A percentile compares a stretch with the other conserved stretches of the same genome.
phyloP scores from a whole-genome alignment of 2,797 vertebrate genomes.

The Poeciliopsis gracilis region DNA sequence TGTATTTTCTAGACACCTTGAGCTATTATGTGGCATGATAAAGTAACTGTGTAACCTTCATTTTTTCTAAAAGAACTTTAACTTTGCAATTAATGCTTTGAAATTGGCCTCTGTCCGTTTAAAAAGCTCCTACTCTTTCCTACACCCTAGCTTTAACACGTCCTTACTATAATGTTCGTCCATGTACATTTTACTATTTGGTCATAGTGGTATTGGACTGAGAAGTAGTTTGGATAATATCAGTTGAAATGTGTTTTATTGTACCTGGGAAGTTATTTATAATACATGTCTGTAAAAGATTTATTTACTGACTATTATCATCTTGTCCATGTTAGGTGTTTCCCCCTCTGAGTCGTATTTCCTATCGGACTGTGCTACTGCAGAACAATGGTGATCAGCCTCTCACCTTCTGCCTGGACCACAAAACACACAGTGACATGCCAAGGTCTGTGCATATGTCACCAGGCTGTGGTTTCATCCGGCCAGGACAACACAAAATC shows the following conservation, averaged over 20 bases:
- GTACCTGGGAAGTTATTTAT: background rate
- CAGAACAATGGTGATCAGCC: constrained; percentile 82
- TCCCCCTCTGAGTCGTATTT: constrained; percentile 75
- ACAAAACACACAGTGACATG: constrained; percentile 50
- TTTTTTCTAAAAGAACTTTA: too few relatives aligned
- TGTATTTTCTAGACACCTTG: too few relatives aligned
- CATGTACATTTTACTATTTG: too few relatives aligned
- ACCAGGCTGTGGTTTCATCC: constrained; percentile 83
- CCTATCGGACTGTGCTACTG: constrained; percentile 84
- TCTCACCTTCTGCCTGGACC: constrained; percentile 83
- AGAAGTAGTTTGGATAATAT: too few relatives aligned
- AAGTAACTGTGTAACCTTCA: too few relatives aligned
- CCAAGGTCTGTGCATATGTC: constrained; percentile 71
- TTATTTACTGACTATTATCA: background rate
- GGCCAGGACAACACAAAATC: constrained; percentile 86
- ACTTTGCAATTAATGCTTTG: too few relatives aligned
- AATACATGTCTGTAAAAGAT: background rate
- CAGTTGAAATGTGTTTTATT: background rate
- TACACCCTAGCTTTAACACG: too few relatives aligned
- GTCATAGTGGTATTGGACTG: too few relatives aligned
- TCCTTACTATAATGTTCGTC: too few relatives aligned
- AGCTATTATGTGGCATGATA: too few relatives aligned
- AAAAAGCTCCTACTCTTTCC: too few relatives aligned
- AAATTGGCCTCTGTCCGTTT: too few relatives aligned
- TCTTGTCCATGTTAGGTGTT: constrained; percentile 81